phyloP scores from a whole-genome alignment of 2,113 vertebrate genomes.

The Ceyx cyanopectus region DNA sequence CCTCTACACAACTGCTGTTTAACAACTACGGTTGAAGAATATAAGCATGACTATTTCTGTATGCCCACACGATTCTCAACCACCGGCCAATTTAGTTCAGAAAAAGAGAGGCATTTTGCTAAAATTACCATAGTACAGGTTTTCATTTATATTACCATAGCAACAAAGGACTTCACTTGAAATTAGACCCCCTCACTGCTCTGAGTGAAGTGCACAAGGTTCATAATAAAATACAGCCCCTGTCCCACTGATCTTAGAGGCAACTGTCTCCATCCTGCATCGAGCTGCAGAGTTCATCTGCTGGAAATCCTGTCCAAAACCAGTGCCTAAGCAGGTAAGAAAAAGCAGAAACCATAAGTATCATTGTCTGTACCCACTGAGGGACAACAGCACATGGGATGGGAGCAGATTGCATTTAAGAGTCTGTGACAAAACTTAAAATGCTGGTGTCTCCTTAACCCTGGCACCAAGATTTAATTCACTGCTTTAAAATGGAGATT shows the following conservation, averaged over 20 bases:
- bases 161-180: slow-evolving; percentile 4
- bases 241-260: background rate
- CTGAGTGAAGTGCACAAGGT: background rate
- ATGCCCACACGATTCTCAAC: slow-evolving; percentile 46
- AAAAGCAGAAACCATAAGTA: background rate
- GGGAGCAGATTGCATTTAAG: rapidly evolving
- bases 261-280: background rate
- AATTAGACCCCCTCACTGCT: background rate
- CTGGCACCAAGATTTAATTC: background rate
- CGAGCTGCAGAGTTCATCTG: background rate
- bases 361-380: rapidly evolving
- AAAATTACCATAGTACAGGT: slow-evolving; percentile 34
- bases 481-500: background rate
- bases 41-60: slow-evolving; percentile 4
- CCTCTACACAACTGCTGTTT: slow-evolving; percentile 3
- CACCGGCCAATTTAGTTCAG: background rate
- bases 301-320: background rate
- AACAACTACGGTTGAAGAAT: background rate
- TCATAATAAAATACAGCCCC: background rate
- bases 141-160: slow-evolving; percentile 45
- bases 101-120: background rate
- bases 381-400: background rate
- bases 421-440: background rate
- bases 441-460: background rate
- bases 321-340: background rate